These are phyloP conservation scores for Syrmaticus mikado DNA, from an alignment of 2,113 vertebrate species.

Conservation along the genomic window DNA sequence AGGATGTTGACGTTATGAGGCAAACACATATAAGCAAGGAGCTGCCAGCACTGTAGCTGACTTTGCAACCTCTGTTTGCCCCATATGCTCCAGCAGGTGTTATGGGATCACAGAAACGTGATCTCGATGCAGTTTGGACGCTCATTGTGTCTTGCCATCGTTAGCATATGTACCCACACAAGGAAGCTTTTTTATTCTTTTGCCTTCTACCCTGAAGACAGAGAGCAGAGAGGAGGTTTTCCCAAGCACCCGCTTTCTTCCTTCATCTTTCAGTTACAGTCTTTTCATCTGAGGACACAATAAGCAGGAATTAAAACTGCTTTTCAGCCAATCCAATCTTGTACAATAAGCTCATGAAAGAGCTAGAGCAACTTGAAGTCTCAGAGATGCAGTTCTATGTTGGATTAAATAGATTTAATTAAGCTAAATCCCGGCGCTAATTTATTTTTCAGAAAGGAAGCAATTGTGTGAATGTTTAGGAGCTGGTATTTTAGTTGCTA, in stretches of 20 bases:
- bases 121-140: too few relatives aligned
- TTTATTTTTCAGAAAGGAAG: neutral
- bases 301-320: neutral
- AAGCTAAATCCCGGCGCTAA: too few relatives aligned
- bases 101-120: neutral
- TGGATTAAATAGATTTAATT: neutral
- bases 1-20: neutral
- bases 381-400: neutral
- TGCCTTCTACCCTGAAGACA: neutral
- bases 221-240: neutral
- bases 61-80: neutral
- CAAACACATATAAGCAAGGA: neutral
- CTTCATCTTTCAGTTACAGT: neutral
- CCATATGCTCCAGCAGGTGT: neutral
- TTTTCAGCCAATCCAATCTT: neutral
- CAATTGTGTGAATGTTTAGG: neutral
- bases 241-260: neutral
- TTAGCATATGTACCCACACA: accelerated
- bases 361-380: neutral
- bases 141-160: neutral
- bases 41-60: neutral
- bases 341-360: neutral
- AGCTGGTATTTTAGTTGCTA: neutral
- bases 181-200: neutral
- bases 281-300: neutral